A percentile compares a stretch with the other conserved stretches of the same genome.
Conservation (phyloP, 2,113 vertebrate species). For the Zosterops borbonicus region DNA sequence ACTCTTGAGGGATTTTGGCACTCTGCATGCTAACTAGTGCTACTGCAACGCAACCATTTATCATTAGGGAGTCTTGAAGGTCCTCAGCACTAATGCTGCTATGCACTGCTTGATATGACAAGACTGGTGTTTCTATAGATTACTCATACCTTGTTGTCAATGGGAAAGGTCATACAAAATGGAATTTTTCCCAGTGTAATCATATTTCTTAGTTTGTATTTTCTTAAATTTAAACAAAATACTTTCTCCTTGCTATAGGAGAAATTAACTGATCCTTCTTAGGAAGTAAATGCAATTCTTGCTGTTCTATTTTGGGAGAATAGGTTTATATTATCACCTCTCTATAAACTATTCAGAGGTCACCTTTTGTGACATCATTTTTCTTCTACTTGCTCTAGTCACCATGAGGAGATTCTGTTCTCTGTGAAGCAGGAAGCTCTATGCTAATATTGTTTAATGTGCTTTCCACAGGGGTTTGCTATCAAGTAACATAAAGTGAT, state of each 20-base stretch:
- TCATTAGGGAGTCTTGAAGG: slow-evolving; percentile 42
- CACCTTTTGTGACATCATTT: neutral
- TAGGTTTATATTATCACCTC: neutral
- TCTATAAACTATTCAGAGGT: slow-evolving; percentile 1
- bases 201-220: slow-evolving; percentile 43
- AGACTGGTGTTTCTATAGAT: slow-evolving; percentile 23
- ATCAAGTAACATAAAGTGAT: slow-evolving; percentile 16
- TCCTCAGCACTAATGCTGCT: slow-evolving; percentile 3
- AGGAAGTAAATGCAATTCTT: neutral
- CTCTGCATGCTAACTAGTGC: slow-evolving; percentile 33
- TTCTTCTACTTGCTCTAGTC: slow-evolving; percentile 22
- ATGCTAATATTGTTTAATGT: slow-evolving; percentile 54
- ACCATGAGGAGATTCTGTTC: neutral
- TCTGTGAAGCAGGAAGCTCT: slow-evolving; percentile 1
- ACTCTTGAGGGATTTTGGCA: slow-evolving; percentile 35
- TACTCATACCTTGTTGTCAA: slow-evolving; percentile 21
- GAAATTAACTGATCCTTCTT: neutral
- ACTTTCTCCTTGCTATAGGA: neutral
- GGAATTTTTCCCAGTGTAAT: slow-evolving; percentile 19
- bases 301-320: slow-evolving; percentile 27
- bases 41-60: neutral
- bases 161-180: slow-evolving; percentile 38
- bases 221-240: slow-evolving; percentile 25
- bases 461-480: slow-evolving; percentile 39
- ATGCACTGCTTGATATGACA: slow-evolving; percentile 17